Percentiles rank a stretch among this genome's conserved stretches.
phyloP scores from a whole-genome alignment of 2,888 invertebrate genomes.

The Baronia brevicornis region DNA sequence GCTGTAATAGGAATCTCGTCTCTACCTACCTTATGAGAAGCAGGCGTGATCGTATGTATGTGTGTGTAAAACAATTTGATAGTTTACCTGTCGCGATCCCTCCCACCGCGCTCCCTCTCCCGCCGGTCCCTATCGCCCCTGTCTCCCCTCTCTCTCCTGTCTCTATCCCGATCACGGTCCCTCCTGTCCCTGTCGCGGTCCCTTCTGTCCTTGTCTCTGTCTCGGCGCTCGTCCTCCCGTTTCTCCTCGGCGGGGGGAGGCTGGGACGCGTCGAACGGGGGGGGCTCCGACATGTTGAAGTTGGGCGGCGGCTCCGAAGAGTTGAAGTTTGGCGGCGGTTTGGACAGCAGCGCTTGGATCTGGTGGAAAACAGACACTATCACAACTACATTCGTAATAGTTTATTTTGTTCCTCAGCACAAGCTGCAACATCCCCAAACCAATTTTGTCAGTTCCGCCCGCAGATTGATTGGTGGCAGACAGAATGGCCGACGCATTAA shows the following conservation, averaged over 20 bases:
- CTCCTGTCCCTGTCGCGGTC: constrained; percentile 39
- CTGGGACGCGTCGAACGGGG: constrained; percentile 39
- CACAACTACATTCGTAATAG: no score
- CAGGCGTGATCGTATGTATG: no score
- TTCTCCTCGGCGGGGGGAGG: constrained; percentile 37
- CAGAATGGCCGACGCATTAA: no score
- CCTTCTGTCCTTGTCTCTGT: constrained; percentile 41
- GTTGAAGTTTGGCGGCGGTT: constrained; percentile 68
- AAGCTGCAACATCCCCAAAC: no score
- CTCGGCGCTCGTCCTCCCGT: constrained; percentile 39
- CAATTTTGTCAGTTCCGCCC: no score
- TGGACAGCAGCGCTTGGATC: constrained; percentile 72
- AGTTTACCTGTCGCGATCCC: constrained; percentile 16
- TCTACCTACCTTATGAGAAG: no score
- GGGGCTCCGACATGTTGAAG: constrained; percentile 45
- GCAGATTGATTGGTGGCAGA: no score
- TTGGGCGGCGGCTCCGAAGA: constrained; percentile 57
- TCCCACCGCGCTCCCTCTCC: constrained; percentile 18
- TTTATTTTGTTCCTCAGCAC: neutral
- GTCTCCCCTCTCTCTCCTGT: constrained; percentile 18
- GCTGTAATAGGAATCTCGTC: no score
- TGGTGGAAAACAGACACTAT: constrained; percentile 26
- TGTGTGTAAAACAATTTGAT: constrained; percentile 16
- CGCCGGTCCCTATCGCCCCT: constrained; percentile 21
- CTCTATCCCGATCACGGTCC: constrained; percentile 26